phyloP scores from a whole-genome alignment of 2,797 vertebrate species.

The Nannoperca australis region DNA sequence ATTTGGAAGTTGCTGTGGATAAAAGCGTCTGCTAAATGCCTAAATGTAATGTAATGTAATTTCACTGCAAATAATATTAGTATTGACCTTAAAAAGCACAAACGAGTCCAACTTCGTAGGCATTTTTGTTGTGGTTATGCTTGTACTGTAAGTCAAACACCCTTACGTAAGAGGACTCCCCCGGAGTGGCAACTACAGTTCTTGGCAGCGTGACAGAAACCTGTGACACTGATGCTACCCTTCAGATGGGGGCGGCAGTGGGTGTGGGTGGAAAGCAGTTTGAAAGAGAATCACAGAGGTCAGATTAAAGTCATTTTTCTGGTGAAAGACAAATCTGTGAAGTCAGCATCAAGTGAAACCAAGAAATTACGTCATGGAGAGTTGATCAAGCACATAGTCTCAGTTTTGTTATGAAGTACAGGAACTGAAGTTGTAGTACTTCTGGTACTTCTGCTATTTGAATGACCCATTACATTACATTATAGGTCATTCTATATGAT shows the following conservation, averaged over 20 bases:
- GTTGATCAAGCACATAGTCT: neutral
- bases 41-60: no score
- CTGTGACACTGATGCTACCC: constrained; percentile 19
- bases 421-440: neutral
- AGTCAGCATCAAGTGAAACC: constrained; percentile 25
- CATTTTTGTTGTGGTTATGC: neutral
- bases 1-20: no score
- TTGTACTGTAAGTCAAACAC: neutral
- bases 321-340: neutral
- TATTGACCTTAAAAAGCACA: constrained; percentile 8
- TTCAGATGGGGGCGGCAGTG: constrained; percentile 7
- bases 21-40: no score
- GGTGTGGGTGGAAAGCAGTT: neutral
- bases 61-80: neutral
- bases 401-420: neutral
- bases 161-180: neutral
- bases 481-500: neutral
- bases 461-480: constrained; percentile 1
- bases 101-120: neutral
- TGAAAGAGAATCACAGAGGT: neutral
- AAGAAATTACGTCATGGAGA: constrained; percentile 8
- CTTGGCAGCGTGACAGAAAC: constrained; percentile 18
- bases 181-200: neutral
- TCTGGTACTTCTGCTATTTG: neutral
- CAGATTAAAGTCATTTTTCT: neutral